Base-by-base conservation (phyloP, 2,888 invertebrate genomes). In the Scaptomyza parva region DNA sequence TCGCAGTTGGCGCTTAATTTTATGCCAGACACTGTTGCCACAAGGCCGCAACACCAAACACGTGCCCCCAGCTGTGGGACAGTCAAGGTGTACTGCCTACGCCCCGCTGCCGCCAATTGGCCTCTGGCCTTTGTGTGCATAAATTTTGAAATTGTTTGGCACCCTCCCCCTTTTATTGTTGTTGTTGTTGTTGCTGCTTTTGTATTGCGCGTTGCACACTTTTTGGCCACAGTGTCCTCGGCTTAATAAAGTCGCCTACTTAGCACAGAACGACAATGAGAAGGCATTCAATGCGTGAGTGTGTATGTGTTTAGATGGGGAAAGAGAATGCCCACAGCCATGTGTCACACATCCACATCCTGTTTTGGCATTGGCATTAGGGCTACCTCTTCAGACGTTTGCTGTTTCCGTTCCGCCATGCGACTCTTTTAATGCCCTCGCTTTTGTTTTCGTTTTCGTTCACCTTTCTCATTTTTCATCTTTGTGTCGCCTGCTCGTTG, bases 231-330 rank as follows among this genome's bases (percentile, higher is more conserved):
- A 55, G 52, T 77, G 78, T 74, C 60, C 53, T 69, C 47, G 68
- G 58, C 85, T 84, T 84, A 86, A 88, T 86, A 86, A 84, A 88
- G 82, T 84, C 82, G 73, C 70, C 81, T 81, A 84, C 88, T 88
- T 88, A 84, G 72, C 67, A 68, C 67, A 60, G 73, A 76, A 78
- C 73, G 76, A 84, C 88, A 88, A 86, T 81, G 73, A 72, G 41
- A 24, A 54, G 28, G 53, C 76, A 50, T 37, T 70, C 63, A 54
- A 26, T 39, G 50, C 37, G 35, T 57, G 26, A 30, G 24, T 28
- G 28, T 28, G 28, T 28, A 9, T 28, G 22, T 3, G 22, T 24
- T 8, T 28, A 30, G 30, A 30, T 14, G 8, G 14, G 11, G 17
- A 26, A 11, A 18, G 4, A 43, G 28, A 7, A 4, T 6, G 14